Evolutionary conservation across 2,797 vertebrate species (phyloP).

Genomic region (Psittacula echo): DNA sequence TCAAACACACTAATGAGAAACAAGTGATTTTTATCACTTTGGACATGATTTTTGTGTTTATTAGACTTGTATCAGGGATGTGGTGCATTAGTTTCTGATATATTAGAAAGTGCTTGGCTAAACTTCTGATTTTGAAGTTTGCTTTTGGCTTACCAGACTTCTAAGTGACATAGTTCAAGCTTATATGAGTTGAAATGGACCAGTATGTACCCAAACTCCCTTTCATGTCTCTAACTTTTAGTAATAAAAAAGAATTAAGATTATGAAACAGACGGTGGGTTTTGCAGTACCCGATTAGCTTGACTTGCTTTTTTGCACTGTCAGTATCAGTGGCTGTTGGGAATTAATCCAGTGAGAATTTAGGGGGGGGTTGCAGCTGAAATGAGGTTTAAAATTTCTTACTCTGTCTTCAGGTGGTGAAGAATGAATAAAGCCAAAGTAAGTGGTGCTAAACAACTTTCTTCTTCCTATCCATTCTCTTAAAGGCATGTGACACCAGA

Average conservation of each 20-base stretch:
- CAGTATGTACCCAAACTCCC: neutral
- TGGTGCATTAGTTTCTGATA: neutral
- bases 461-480: neutral
- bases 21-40: neutral
- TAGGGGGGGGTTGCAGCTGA: neutral
- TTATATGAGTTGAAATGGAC: neutral
- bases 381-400: neutral
- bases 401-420: neutral
- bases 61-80: neutral
- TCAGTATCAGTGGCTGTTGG: neutral
- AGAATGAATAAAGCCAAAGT: neutral
- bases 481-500: constrained; percentile 90
- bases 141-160: neutral
- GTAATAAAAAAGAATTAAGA: neutral
- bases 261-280: neutral
- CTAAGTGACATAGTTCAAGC: neutral
- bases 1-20: neutral
- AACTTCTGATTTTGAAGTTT: neutral
- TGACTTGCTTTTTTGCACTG: neutral
- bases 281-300: neutral
- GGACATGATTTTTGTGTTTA: neutral
- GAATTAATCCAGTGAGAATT: neutral
- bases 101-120: neutral
- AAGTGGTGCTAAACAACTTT: neutral
- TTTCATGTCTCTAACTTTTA: neutral